phyloP scores from a whole-genome alignment of 2,888 invertebrate species.

The Creontiades dilutus region DNA sequence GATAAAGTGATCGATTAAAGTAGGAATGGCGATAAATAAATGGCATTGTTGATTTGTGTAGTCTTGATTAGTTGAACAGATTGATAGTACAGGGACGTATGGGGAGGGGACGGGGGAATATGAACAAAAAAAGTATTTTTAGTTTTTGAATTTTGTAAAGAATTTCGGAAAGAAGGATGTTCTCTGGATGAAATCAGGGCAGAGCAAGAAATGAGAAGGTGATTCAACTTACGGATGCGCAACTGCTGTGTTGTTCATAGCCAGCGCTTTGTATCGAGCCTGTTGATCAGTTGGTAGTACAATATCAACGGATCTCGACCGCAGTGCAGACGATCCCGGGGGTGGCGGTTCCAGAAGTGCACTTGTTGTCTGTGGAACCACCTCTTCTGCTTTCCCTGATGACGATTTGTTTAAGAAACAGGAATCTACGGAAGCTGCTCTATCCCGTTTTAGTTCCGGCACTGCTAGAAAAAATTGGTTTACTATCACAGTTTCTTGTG shows the following conservation, averaged over 20 bases:
- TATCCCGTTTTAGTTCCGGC: constrained; percentile 89
- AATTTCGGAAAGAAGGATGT: too few relatives aligned
- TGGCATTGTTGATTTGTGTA: too few relatives aligned
- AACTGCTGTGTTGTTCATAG: constrained; percentile 75
- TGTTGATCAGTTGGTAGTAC: constrained; percentile 92
- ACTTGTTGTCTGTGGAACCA: constrained; percentile 81
- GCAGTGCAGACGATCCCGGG: constrained; percentile 80
- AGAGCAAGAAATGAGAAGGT: too few relatives aligned
- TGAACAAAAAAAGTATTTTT: too few relatives aligned
- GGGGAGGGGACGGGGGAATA: too few relatives aligned
- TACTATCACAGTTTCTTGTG: constrained; percentile 81
- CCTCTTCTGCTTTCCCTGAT: constrained; percentile 85
- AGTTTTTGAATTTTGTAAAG: too few relatives aligned
- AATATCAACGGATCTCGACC: constrained; percentile 92
- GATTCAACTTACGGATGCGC: constrained; percentile 21
- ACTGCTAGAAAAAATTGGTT: constrained; percentile 89
- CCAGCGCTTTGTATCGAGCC: constrained; percentile 90
- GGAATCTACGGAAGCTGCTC: constrained; percentile 93
- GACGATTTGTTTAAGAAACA: constrained; percentile 67
- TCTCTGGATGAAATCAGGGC: too few relatives aligned
- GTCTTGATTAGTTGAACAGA: too few relatives aligned
- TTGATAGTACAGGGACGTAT: too few relatives aligned
- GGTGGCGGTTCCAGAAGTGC: constrained; percentile 84
- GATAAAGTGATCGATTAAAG: too few relatives aligned
- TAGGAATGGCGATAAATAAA: too few relatives aligned